Evolutionary conservation across 2,888 invertebrate species (phyloP).

Genomic region (Physocephala rufipes): DNA sequence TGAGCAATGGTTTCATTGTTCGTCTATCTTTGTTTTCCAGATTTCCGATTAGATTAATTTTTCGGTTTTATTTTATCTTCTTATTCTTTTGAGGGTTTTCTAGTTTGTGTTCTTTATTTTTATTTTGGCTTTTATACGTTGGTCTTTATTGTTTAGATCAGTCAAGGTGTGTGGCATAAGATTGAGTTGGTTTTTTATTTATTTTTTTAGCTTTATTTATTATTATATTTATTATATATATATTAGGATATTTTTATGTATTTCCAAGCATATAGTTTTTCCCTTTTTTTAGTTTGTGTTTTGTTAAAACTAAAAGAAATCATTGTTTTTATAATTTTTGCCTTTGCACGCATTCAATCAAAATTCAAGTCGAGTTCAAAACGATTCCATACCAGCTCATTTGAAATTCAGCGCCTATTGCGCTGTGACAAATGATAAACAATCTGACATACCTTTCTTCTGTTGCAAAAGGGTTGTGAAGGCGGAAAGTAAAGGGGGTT

Average conservation of each 20-base stretch:
- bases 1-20: slow-evolving; percentile 13
- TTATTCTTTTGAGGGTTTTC: background rate
- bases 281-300: background rate
- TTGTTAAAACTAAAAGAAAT: background rate
- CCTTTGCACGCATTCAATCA: slow-evolving; percentile 32
- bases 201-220: background rate
- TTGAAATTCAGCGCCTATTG: slow-evolving; percentile 29
- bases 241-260: background rate
- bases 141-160: background rate
- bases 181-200: background rate
- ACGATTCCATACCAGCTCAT: slow-evolving; percentile 1
- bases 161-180: slow-evolving; percentile 29
- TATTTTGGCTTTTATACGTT: background rate
- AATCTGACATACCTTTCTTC: background rate
- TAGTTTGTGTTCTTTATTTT: slow-evolving; percentile 2
- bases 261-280: too few relatives aligned
- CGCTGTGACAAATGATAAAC: slow-evolving; percentile 32
- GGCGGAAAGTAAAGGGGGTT: too few relatives aligned
- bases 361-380: slow-evolving; percentile 22
- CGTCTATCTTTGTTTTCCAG: background rate
- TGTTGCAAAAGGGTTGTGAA: too few relatives aligned
- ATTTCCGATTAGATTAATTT: slow-evolving; percentile 2
- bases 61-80: background rate
- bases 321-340: slow-evolving; percentile 29
- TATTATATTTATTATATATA: slow-evolving; percentile 21